phyloP scores from a whole-genome alignment of 2,888 invertebrate genomes.

The Agrotis segetum region DNA sequence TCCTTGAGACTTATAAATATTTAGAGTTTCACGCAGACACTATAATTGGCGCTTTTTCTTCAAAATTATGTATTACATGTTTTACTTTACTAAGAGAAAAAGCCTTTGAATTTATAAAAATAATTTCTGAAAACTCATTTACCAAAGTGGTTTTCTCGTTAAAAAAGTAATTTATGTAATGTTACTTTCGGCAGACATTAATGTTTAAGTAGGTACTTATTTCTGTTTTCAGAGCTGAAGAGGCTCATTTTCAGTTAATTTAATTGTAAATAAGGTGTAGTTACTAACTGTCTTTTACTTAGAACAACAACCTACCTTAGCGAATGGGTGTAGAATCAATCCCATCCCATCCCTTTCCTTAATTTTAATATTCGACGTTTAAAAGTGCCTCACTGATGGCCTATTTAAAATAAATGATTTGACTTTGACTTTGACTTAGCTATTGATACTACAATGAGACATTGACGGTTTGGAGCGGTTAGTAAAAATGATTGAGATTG shows the following conservation, averaged over 20 bases:
- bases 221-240: slow-evolving; percentile 1
- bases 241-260: neutral
- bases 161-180: slow-evolving; percentile 31
- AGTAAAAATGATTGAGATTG: neutral
- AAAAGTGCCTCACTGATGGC: no score
- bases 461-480: neutral
- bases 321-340: no score
- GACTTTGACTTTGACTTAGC: no score
- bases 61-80: neutral
- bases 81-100: neutral
- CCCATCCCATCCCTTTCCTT: no score
- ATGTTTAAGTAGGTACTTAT: slow-evolving; percentile 2
- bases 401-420: no score
- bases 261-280: neutral
- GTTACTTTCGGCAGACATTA: slow-evolving; percentile 1
- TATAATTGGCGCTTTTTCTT: neutral
- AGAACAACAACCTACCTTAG: no score
- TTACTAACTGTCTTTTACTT: neutral
- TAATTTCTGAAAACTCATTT: slow-evolving; percentile 23
- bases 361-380: no score
- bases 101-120: slow-evolving; percentile 6
- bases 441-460: neutral
- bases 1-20: no score
- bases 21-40: neutral
- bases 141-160: slow-evolving; percentile 34